These are phyloP conservation scores for Naso thynnoides DNA, from an alignment of 2,797 vertebrate genomes.

Conservation along the genomic window DNA sequence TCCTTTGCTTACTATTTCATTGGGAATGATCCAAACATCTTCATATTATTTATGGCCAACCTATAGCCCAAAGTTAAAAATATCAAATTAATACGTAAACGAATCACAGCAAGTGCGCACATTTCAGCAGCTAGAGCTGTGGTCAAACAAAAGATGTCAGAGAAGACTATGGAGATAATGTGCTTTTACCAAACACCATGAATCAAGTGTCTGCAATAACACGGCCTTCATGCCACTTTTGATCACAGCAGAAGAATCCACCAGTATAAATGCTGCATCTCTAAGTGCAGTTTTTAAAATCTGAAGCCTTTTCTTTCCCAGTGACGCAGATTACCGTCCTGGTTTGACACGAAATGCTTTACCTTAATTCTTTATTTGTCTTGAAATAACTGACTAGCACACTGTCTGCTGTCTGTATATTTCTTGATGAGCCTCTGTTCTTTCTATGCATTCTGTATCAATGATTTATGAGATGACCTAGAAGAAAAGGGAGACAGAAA, in stretches of 20 bases:
- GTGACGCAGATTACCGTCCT: not conserved
- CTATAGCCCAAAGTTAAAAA: no score
- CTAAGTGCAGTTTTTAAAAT: not conserved
- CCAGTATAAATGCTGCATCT: not conserved
- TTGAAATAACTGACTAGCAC: constrained; percentile 1
- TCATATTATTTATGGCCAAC: no score
- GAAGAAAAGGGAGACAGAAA: constrained; percentile 11
- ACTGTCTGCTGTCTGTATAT: constrained; percentile 12
- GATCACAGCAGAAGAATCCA: not conserved
- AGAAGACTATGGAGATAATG: not conserved
- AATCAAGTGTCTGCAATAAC: constrained; percentile 3
- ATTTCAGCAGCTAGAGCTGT: not conserved
- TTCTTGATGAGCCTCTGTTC: constrained; percentile 6
- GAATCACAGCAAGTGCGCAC: not conserved
- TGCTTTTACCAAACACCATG: not conserved
- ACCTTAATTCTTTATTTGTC: not conserved
- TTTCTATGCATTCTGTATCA: constrained; percentile 5
- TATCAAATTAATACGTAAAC: not conserved
- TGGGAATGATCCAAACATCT: no score
- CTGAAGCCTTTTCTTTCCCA: no score
- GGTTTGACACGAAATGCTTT: not conserved
- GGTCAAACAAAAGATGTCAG: not conserved
- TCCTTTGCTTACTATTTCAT: not conserved
- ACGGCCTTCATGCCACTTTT: not conserved
- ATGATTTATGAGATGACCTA: constrained; percentile 24